These are phyloP conservation scores for Riparia riparia DNA, from an alignment of 2,113 vertebrate genomes.

Conservation along the genomic window DNA sequence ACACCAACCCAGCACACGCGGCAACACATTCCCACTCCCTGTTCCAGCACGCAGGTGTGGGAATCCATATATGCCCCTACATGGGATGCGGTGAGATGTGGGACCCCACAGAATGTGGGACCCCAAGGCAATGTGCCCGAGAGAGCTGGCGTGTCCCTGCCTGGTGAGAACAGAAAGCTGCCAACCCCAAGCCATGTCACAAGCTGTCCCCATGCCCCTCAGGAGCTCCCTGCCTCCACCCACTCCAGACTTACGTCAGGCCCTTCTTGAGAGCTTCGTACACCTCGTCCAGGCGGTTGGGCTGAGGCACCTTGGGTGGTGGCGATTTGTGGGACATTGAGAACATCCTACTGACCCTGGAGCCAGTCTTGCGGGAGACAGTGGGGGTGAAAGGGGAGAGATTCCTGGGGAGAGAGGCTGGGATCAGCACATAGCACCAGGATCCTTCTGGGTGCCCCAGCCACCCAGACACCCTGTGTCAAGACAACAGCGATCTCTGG, in stretches of 20 bases:
- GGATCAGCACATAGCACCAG: not conserved
- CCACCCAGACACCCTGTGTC: not conserved
- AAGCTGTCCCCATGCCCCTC: not conserved
- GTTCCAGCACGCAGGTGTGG: not conserved
- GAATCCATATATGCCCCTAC: not conserved
- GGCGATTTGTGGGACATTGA: slow-evolving; percentile 88
- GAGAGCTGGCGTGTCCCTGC: not conserved
- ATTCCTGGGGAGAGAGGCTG: slow-evolving; percentile 76
- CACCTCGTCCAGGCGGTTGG: slow-evolving; percentile 91
- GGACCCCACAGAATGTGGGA: not conserved
- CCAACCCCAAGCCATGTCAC: not conserved
- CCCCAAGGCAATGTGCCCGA: rapidly evolving
- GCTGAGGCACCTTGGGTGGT: slow-evolving; percentile 92
- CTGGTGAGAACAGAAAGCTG: not conserved
- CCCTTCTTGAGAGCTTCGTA: slow-evolving; percentile 93
- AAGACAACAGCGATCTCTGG: not conserved
- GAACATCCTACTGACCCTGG: slow-evolving; percentile 93
- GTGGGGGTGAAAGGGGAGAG: slow-evolving; percentile 89
- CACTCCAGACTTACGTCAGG: slow-evolving; percentile 84
- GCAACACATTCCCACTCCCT: not conserved
- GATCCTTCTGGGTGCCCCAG: not conserved
- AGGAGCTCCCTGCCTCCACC: not conserved
- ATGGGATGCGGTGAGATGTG: rapidly evolving
- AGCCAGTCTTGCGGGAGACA: slow-evolving; percentile 86
- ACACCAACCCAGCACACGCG: not conserved